Base-by-base conservation (phyloP, 2,113 vertebrate genomes). In the Illadopsis cleaveri region DNA sequence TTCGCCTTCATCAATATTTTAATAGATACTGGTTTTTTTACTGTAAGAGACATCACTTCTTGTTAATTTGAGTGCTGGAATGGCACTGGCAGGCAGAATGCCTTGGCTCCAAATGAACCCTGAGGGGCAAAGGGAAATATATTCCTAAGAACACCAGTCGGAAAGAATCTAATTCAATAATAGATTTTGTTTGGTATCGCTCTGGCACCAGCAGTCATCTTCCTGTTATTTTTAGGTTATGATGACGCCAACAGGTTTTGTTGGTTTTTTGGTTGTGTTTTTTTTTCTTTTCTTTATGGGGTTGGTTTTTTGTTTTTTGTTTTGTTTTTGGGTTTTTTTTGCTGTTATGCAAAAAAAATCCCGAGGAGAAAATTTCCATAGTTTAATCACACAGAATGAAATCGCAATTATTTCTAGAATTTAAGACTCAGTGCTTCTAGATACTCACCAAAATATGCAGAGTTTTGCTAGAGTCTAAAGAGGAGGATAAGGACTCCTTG, bases 181-280 rank as follows among this genome's bases (percentile, higher is more conserved):
- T 90, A 95, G 83, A 93, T 89, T 93, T 94, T 91, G 86, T 83
- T 94, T 93, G 92, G 89, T 95, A 94, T 90, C 91, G 42, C 93
- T 87, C 88, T 97, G 92, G 95, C 91, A 95, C 94, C 95, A 86
- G 81, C 78, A 95, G 60, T 86, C 69, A 81, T 86, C 86, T 86
- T 89, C 56, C 51, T n/a, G 80, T 81, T 97, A 97, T 97, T 97
- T 97, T 97, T 97, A 96, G 82, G 82, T 79, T 93, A 71, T 71
- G 94, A 94, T 97, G 94, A 96, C 51, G 88, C 85, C 91, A 97
- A 91, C 84, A 94, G 72, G 86, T 96, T 96, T 94, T 89, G 53
- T 47, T 93, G 23, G 1, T 5, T 54, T 78, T 75, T 96, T 94
- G 86, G 48, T 45, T 93, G 18, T 4, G 50, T 75, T 33, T 1